Base-by-base conservation (phyloP, 2,797 vertebrate genomes). In the Pempheris klunzingeri region DNA sequence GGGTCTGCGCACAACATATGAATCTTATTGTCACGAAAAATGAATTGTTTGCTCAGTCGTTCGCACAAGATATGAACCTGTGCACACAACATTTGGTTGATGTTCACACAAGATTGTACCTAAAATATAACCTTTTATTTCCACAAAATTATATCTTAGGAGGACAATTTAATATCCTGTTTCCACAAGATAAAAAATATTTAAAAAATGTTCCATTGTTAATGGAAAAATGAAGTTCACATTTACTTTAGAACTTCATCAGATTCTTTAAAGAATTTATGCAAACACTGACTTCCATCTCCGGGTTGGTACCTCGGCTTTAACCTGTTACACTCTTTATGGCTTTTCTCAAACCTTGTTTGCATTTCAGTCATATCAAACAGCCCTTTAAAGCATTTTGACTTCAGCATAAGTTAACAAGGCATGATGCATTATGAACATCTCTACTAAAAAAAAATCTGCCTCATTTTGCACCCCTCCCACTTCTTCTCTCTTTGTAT, bases 361-460 rank as follows among this genome's bases (percentile, higher is more conserved):
- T 2, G 1, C 36, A n/a, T 22, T 14, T 58, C 39, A 7, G 58
- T 50, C 54, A 41, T 32, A 49, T 77, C 36, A 79, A 62, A 57
- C 6, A 1, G 1, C 4, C 12, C 46, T 79, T 63, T 50, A 50
- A 74, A 69, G 32, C 13, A 38, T 49, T 78, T 44, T 43, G 22
- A 64, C 22, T 24, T 32, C 64, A 30, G 70, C 28, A 11, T 22
- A 52, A 67, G 41, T 49, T 71, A 65, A 61, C 57, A 54, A 38
- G 64, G 30, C 75, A 7, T 58, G 61, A 83, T 72, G 59, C 64
- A 80, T 49, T 64, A 60, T 49, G 69, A 81, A 43, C 15, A 1
- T 49, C 32, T 34, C 6, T 5, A 18, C 49, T 59, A 28, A 12
- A 67, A 63, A 58, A 60, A 32, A 69, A 62, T n/a, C n/a, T 39